Evolutionary conservation across 1,140 invertebrate species (phyloP).

Genomic region (Scaptodrosophila lebanonensis): DNA sequence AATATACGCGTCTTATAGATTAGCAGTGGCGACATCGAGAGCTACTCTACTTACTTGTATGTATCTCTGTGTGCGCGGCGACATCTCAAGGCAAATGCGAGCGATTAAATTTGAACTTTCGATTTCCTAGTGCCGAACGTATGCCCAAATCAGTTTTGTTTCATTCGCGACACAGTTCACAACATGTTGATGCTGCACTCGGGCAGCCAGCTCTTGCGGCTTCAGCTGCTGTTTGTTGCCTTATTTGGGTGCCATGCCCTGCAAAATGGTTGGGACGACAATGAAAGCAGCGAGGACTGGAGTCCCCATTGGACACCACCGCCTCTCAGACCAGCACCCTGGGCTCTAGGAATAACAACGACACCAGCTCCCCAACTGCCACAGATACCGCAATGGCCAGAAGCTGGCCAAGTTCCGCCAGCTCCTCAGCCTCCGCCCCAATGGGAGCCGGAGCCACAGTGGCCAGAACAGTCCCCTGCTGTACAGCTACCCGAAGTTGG

Average conservation of each 20-base stretch:
- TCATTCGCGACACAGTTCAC: conserved; percentile 36
- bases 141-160: conserved; percentile 49
- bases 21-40: conserved; percentile 26
- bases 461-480: neutral
- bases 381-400: neutral
- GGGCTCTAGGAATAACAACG: neutral
- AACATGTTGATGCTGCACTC: conserved; percentile 43
- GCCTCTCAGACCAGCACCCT: conserved; percentile 30
- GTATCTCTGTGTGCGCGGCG: neutral
- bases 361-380: neutral
- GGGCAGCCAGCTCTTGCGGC: conserved; percentile 2
- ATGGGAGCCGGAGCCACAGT: neutral
- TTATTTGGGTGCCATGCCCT: conserved; percentile 25
- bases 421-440: neutral
- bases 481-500: conserved; percentile 53
- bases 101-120: conserved; percentile 41
- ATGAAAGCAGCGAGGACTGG: conserved; percentile 16
- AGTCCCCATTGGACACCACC: conserved; percentile 24
- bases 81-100: conserved; percentile 26
- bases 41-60: conserved; percentile 1
- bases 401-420: neutral
- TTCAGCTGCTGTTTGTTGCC: conserved; percentile 29
- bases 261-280: conserved; percentile 2
- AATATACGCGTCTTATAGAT: too few relatives aligned
- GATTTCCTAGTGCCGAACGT: conserved; percentile 29